Base-by-base conservation (phyloP, 2,888 invertebrate species). In the Rhagonycha lutea region DNA sequence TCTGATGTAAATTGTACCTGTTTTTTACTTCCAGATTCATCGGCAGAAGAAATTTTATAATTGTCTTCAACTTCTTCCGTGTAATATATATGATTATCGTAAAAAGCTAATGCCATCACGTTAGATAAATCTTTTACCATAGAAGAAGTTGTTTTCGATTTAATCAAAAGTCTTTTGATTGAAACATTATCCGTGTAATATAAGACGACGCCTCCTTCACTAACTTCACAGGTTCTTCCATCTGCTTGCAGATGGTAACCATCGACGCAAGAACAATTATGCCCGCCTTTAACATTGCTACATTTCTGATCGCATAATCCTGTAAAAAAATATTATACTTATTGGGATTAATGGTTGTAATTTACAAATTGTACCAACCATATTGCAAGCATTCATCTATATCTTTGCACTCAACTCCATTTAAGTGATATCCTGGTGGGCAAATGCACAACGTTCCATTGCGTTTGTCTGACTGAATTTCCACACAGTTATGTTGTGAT, bases 21-120 rank as follows among this genome's bases (percentile, higher is more conserved):
- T 77, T 89, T 89, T 2, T 90, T 84, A 0, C 90, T 87, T 11
- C 94, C 93, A 81, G 93, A 91, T 1, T 92, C 87, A 11, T 88
- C 87, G 0, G 93, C 91, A 76, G 91, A 90, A 61, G 92, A 90
- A 79, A 96, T 94, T 10, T 92, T 91, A 85, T 95, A 94, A n/a
- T 91, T 91, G 3, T 92, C 93, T 4, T 91, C 86, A 2, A 91
- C 90, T 0, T 93, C 91, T 81, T 94, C 93, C 4, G 95, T 93
- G 96, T 96, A 96, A 85, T 94, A 96, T 28, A 95, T 86, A 79
- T 92, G 89, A 3, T 89, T 88, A 0, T 93, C 93, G 83, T 96
- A 94, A 80, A 90, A 92, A 0, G 93, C 89, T 0, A 96, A 92
- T 0, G 94, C 95, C 7, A 92, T 91, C 1, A 90, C 91, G 78